Percentiles rank a stretch among this genome's conserved stretches.
phyloP scores from a whole-genome alignment of 2,888 invertebrate species.

The Fissipunctia ypsillon region DNA sequence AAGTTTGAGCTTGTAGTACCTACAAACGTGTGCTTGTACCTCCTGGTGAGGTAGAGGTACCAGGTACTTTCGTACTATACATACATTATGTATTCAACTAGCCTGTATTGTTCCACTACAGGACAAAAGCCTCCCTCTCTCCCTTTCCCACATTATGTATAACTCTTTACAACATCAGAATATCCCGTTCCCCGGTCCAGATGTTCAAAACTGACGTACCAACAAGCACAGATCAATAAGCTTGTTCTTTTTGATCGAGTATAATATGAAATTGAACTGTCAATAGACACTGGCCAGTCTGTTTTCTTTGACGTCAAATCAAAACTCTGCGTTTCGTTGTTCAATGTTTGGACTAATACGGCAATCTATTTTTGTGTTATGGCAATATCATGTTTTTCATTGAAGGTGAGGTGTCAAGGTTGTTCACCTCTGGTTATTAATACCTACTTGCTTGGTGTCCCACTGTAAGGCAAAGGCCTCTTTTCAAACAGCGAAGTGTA shows the following conservation, averaged over 20 bases:
- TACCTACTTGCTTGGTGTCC: not conserved
- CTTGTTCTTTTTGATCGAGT: constrained; percentile 75
- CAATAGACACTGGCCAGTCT: constrained; percentile 72
- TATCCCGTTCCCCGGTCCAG: constrained; percentile 41
- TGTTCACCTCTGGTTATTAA: constrained; percentile 7
- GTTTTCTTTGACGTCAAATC: constrained; percentile 78
- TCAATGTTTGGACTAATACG: constrained; percentile 47
- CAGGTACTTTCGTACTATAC: too few relatives aligned
- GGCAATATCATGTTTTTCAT: not conserved
- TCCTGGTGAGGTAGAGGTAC: too few relatives aligned
- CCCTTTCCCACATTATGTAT: too few relatives aligned
- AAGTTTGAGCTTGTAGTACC: too few relatives aligned
- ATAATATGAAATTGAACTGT: constrained; percentile 72
- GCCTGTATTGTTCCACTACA: too few relatives aligned
- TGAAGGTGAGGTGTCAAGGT: constrained; percentile 3
- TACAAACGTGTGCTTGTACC: too few relatives aligned
- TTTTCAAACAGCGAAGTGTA: not conserved
- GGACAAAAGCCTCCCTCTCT: too few relatives aligned
- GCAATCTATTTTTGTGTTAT: constrained; percentile 37
- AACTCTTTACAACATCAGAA: constrained; percentile 5
- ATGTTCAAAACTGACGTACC: constrained; percentile 60
- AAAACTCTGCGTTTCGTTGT: constrained; percentile 63
- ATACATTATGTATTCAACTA: too few relatives aligned
- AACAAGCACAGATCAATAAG: constrained; percentile 69
- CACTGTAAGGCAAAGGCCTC: not conserved